Conservation (phyloP, 2,888 invertebrate species). For the Nemoura dubitans region DNA sequence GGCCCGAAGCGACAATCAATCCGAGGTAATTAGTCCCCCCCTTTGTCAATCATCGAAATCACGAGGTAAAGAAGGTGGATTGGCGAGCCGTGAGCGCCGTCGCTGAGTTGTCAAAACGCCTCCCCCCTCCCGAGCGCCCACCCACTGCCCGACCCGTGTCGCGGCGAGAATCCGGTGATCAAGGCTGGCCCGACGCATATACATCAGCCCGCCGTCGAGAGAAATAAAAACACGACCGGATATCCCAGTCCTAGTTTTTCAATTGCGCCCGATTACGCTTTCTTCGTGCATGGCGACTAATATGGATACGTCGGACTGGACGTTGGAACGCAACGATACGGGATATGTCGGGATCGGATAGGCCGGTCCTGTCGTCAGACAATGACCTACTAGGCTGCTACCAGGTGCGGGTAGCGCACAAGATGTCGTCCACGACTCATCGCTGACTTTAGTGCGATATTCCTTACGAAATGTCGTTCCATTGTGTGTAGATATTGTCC, state of each 20-base stretch:
- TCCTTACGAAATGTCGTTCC: background rate
- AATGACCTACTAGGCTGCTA: background rate
- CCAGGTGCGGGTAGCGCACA: background rate
- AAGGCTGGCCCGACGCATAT: background rate
- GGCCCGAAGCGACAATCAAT: background rate
- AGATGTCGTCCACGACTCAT: background rate
- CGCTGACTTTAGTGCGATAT: background rate
- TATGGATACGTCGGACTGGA: background rate
- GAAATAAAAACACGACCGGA: background rate
- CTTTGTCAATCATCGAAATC: background rate
- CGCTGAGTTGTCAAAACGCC: background rate
- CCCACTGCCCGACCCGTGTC: background rate
- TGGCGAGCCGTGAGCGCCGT: background rate
- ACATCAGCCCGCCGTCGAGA: background rate
- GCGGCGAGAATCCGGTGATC: background rate
- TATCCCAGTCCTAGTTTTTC: background rate
- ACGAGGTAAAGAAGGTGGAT: background rate
- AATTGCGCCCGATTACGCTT: background rate
- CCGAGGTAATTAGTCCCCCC: background rate
- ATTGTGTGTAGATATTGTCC: background rate
- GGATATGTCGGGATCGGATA: background rate
- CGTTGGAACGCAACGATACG: background rate
- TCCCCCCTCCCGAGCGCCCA: background rate
- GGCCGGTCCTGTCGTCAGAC: background rate
- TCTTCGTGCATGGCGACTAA: background rate